Percentiles rank a stretch among this genome's conserved stretches.
These are phyloP conservation scores for Leptogaster cylindrica DNA, from an alignment of 2,888 invertebrate species.

Conservation along the genomic window DNA sequence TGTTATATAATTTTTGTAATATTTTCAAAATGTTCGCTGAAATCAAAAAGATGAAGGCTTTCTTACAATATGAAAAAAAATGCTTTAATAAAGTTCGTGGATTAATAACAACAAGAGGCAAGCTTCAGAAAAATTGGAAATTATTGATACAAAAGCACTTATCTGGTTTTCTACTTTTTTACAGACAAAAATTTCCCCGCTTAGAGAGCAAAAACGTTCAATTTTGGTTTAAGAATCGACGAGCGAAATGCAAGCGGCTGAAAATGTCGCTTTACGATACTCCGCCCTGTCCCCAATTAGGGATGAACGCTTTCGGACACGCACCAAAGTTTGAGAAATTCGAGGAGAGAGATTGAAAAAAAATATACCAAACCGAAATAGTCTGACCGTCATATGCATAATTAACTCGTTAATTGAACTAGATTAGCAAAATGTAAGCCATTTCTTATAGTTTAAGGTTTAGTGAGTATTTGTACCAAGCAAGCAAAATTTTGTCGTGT, in stretches of 20 bases:
- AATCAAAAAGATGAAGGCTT: no score
- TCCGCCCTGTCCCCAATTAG: conserved; percentile 54
- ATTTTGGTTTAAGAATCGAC: conserved; percentile 99
- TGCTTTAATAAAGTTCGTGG: no score
- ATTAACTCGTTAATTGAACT: neutral
- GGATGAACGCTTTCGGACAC: conserved; percentile 59
- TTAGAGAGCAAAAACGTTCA: conserved; percentile 99
- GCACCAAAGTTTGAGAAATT: conserved; percentile 52
- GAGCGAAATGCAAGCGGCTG: conserved; percentile 97
- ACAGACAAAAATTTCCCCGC: conserved; percentile 96
- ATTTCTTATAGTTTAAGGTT: neutral
- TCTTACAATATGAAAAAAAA: no score
- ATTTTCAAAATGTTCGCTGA: no score
- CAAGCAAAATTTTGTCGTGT: conserved; percentile 19
- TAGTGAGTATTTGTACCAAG: conserved; percentile 43
- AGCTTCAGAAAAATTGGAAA: no score
- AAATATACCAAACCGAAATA: neutral
- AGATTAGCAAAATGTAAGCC: conserved; percentile 10
- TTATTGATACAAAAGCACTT: neutral
- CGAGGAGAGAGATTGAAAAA: no score
- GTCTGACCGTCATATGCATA: no score
- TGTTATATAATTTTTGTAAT: no score
- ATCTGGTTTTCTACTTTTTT: conserved; percentile 37
- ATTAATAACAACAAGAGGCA: no score
- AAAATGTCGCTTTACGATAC: conserved; percentile 86